phyloP scores from a whole-genome alignment of 2,113 vertebrate genomes.

The Orthonyx spaldingii region DNA sequence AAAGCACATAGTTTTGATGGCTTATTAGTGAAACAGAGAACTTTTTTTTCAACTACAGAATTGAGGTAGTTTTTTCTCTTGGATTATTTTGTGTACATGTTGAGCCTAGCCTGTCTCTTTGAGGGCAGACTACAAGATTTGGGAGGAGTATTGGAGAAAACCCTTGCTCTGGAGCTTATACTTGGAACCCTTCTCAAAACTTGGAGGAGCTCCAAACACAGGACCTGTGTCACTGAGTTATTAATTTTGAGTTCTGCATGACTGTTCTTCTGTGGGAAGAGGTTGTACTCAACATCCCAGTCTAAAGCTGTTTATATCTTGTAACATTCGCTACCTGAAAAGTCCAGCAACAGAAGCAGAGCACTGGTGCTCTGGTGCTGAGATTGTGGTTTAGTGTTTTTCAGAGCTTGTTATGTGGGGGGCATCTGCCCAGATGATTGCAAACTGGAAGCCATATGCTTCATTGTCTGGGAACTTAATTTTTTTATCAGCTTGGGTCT shows the following conservation, averaged over 20 bases:
- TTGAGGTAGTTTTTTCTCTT: neutral
- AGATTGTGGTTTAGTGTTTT: neutral
- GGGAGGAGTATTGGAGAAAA: neutral
- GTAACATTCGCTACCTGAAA: accelerated
- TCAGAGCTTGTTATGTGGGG: neutral
- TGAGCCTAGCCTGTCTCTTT: neutral
- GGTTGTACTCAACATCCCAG: neutral
- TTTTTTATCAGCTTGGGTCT: neutral
- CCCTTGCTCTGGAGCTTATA: neutral
- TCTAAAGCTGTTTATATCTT: neutral
- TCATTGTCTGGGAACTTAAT: neutral
- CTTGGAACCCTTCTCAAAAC: neutral
- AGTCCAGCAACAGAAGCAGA: neutral
- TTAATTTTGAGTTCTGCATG: neutral
- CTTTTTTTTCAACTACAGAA: neutral
- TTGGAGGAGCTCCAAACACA: neutral
- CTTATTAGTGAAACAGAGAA: neutral
- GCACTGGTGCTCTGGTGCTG: neutral
- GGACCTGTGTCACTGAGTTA: neutral
- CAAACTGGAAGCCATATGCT: neutral
- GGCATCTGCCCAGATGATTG: neutral
- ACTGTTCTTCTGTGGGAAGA: neutral
- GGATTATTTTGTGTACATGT: neutral
- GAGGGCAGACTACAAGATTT: neutral
- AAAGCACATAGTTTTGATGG: neutral